phyloP scores from a whole-genome alignment of 2,888 invertebrate genomes.

The Monoplex corrugatus region DNA sequence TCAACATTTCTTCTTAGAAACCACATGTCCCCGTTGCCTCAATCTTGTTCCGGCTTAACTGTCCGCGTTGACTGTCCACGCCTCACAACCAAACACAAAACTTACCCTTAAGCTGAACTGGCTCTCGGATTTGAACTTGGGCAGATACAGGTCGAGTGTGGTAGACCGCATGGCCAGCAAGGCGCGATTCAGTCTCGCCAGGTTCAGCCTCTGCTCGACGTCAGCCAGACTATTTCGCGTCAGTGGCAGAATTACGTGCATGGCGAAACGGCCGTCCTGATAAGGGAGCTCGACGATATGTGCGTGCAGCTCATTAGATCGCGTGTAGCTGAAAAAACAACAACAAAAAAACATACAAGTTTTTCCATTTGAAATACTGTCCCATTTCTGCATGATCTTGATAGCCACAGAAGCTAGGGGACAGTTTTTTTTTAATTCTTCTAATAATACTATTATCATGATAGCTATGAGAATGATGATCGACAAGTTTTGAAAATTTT shows the following conservation, averaged over 20 bases:
- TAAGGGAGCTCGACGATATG: slow-evolving; percentile 27
- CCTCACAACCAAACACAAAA: neutral
- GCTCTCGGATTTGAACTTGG: slow-evolving; percentile 28
- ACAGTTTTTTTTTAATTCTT: neutral
- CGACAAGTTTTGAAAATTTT: too few species aligned
- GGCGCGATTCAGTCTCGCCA: neutral
- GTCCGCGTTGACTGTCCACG: too few species aligned
- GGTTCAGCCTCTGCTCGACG: neutral
- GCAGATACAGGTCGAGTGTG: neutral
- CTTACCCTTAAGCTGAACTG: slow-evolving; percentile 6
- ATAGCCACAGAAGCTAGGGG: too few species aligned
- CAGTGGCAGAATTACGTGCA: slow-evolving; percentile 31
- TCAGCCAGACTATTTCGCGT: neutral
- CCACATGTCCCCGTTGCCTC: too few species aligned
- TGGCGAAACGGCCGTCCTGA: slow-evolving; percentile 25
- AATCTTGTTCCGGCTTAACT: too few species aligned
- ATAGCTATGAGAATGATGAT: too few species aligned
- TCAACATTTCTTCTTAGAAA: too few species aligned
- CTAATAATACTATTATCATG: too few species aligned
- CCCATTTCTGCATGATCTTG: too few species aligned
- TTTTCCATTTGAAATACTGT: too few species aligned
- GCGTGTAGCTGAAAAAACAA: slow-evolving; percentile 5
- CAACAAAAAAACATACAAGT: too few species aligned
- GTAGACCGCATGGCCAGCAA: neutral
- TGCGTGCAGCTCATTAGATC: neutral